Evolutionary conservation across 2,113 vertebrate species (phyloP).

Genomic region (Nannospalax galili): DNA sequence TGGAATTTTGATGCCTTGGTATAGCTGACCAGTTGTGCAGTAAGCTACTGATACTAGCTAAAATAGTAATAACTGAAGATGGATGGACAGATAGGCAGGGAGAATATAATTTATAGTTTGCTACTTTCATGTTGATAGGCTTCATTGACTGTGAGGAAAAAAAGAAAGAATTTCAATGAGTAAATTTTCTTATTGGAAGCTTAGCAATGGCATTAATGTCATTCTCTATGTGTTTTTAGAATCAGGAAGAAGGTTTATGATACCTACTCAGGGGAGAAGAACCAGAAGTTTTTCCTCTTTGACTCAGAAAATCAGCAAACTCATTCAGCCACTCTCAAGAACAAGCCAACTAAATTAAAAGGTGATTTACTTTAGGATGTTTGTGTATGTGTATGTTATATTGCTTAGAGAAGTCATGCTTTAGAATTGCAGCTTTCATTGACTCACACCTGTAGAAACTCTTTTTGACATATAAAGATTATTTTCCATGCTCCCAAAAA

Average conservation of each 20-base stretch:
- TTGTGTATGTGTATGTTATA: neutral
- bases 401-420: neutral
- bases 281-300: neutral
- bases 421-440: slow-evolving; percentile 26
- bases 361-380: neutral
- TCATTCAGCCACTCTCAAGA: neutral
- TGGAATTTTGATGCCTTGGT: neutral
- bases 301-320: neutral
- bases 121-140: neutral
- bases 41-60: neutral
- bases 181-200: neutral
- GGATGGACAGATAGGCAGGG: neutral
- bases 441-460: neutral
- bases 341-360: neutral
- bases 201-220: neutral
- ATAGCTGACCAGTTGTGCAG: neutral
- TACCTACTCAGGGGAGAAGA: neutral
- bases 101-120: neutral
- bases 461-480: neutral
- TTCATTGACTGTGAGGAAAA: slow-evolving; percentile 12
- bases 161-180: neutral
- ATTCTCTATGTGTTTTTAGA: neutral
- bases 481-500: neutral
- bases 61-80: neutral
- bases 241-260: neutral